A percentile compares a stretch with the other conserved stretches of the same genome.
phyloP scores from a whole-genome alignment of 1,140 invertebrate genomes.

The Heliothis virescens region DNA sequence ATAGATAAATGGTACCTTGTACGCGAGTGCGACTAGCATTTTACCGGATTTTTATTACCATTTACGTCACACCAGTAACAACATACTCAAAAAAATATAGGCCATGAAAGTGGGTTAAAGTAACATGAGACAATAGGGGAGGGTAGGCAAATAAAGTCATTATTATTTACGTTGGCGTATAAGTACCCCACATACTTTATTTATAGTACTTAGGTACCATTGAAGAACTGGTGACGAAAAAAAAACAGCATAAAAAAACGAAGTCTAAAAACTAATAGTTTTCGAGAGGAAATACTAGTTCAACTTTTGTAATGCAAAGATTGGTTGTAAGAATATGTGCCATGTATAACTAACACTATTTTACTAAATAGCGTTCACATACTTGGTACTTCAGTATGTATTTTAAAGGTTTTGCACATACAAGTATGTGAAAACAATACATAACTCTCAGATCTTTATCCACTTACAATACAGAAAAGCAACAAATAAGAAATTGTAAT shows the following conservation, averaged over 20 bases:
- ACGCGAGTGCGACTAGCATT: no score
- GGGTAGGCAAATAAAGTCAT: slow-evolving; percentile 40
- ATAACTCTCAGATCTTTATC: background rate
- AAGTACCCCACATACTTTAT: background rate
- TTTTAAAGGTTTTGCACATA: no score
- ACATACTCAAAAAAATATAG: slow-evolving; percentile 19
- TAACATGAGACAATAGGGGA: slow-evolving; percentile 32
- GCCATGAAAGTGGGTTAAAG: slow-evolving; percentile 31
- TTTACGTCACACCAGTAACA: background rate
- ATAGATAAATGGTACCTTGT: no score
- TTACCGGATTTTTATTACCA: background rate
- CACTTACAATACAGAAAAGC: background rate
- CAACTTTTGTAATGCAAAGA: no score
- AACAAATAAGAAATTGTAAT: background rate
- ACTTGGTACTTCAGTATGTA: no score
- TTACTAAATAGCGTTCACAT: no score
- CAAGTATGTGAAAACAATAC: background rate
- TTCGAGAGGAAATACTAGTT: no score
- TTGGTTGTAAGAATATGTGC: no score
- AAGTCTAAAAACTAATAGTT: no score
- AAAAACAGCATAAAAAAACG: background rate
- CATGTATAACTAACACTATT: no score
- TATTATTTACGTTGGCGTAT: slow-evolving; percentile 15
- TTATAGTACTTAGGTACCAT: background rate
- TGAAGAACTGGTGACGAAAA: slow-evolving; percentile 10